A percentile compares a stretch with the other conserved stretches of the same genome.
These are phyloP conservation scores for Luperina testacea DNA, from an alignment of 2,888 invertebrate genomes.

Conservation along the genomic window DNA sequence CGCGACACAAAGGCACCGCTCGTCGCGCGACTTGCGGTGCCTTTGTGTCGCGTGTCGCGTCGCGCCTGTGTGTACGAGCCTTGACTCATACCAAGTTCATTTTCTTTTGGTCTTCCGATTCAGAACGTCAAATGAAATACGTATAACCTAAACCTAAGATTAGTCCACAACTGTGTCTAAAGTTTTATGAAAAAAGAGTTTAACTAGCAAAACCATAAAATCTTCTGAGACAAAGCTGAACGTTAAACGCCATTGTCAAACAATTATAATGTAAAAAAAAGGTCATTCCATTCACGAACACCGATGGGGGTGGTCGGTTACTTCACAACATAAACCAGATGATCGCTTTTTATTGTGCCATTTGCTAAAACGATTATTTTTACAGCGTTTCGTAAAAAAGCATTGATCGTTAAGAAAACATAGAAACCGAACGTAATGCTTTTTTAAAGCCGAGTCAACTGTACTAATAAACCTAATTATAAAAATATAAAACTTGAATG, in stretches of 20 bases:
- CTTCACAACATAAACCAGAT: constrained; percentile 48
- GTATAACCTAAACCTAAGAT: neutral
- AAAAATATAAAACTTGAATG: constrained; percentile 75
- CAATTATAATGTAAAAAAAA: constrained; percentile 17
- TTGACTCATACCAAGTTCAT: neutral
- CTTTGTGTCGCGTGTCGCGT: too few relatives aligned
- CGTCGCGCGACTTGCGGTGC: too few relatives aligned
- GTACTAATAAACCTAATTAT: constrained; percentile 81
- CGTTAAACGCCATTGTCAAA: constrained; percentile 19
- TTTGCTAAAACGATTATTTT: constrained; percentile 64
- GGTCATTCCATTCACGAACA: constrained; percentile 25
- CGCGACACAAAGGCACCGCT: too few relatives aligned
- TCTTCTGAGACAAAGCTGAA: constrained; percentile 15
- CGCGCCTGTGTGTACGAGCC: too few relatives aligned
- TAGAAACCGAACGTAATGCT: constrained; percentile 68
- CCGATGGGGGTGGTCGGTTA: constrained; percentile 28
- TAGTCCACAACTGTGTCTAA: neutral
- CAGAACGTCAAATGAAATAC: neutral
- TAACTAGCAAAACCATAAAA: constrained; percentile 23
- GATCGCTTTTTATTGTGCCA: constrained; percentile 55
- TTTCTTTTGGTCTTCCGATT: neutral
- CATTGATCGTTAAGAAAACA: constrained; percentile 61
- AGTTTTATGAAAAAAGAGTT: neutral
- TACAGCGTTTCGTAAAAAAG: constrained; percentile 55
- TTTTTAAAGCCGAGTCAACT: constrained; percentile 68